Conservation (phyloP, 2,113 vertebrate genomes). For the Alligator sinensis region DNA sequence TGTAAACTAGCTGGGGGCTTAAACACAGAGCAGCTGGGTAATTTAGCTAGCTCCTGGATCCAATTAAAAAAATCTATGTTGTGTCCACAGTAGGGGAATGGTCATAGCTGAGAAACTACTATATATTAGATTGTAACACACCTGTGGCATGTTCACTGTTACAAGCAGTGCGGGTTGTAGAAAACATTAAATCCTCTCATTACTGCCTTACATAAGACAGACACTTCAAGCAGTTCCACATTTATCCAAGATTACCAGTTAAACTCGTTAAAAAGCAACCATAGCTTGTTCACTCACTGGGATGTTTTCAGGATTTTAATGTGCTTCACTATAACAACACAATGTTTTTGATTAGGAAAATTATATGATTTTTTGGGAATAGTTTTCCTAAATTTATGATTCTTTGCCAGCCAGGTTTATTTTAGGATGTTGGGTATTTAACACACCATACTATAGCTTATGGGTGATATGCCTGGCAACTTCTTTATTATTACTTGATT, state of each 20-base stretch:
- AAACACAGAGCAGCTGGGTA: constrained; percentile 78
- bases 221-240: constrained; percentile 64
- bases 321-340: constrained; percentile 21
- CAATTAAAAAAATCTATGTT: constrained; percentile 80
- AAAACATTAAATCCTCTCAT: constrained; percentile 74
- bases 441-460: constrained; percentile 49
- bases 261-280: constrained; percentile 73
- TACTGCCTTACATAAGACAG: constrained; percentile 65
- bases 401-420: background rate
- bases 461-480: constrained; percentile 60
- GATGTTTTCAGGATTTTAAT: constrained; percentile 51
- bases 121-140: constrained; percentile 57
- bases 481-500: constrained; percentile 46
- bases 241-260: constrained; percentile 77
- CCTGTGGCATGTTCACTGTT: constrained; percentile 73
- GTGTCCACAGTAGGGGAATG: constrained; percentile 75
- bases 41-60: constrained; percentile 84
- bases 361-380: constrained; percentile 28
- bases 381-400: constrained; percentile 44
- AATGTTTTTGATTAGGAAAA: constrained; percentile 65
- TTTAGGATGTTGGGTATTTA: background rate
- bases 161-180: constrained; percentile 34
- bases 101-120: constrained; percentile 62
- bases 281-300: constrained; percentile 44
- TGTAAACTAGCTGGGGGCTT: constrained; percentile 78